Evolutionary conservation across 2,888 invertebrate genomes (phyloP).

Genomic region (Margaritifera margaritifera): DNA sequence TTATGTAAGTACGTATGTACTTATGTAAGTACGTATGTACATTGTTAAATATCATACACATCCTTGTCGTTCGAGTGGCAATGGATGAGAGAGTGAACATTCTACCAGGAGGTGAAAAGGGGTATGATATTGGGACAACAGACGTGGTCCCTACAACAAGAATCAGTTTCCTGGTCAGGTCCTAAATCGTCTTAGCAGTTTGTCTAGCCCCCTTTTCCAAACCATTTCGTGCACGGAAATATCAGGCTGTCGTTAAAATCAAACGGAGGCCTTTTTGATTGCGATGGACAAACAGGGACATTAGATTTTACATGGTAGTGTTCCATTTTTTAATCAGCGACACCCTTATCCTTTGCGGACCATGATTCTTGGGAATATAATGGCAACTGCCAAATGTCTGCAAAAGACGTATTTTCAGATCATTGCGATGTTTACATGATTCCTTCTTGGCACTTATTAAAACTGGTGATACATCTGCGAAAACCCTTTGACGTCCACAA

Average conservation of each 20-base stretch:
- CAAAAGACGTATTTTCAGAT: slow-evolving; percentile 17
- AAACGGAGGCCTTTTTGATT: slow-evolving; percentile 29
- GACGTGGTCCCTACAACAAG: slow-evolving; percentile 92
- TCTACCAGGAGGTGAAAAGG: slow-evolving; percentile 87
- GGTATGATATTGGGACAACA: slow-evolving; percentile 89
- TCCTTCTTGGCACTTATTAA: slow-evolving; percentile 12
- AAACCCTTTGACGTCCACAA: slow-evolving; percentile 12
- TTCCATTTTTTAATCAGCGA: slow-evolving; percentile 6
- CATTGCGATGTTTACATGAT: slow-evolving; percentile 18
- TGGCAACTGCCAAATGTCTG: slow-evolving; percentile 6
- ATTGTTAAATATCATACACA: too few species aligned
- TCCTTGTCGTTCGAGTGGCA: slow-evolving; percentile 92
- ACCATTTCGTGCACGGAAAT: slow-evolving; percentile 94
- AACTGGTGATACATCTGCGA: slow-evolving; percentile 25
- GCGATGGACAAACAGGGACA: slow-evolving; percentile 15
- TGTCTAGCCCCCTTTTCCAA: slow-evolving; percentile 90
- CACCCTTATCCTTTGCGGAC: slow-evolving; percentile 9
- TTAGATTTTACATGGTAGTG: slow-evolving; percentile 6
- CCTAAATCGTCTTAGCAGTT: slow-evolving; percentile 87
- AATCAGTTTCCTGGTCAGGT: slow-evolving; percentile 86
- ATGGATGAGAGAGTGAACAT: slow-evolving; percentile 90
- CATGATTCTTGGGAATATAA: neutral
- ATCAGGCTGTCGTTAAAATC: slow-evolving; percentile 77
- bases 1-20: too few species aligned
- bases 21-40: too few species aligned